phyloP scores from a whole-genome alignment of 92 coral and sea anemone species.

The Palythoa grandiflora region DNA sequence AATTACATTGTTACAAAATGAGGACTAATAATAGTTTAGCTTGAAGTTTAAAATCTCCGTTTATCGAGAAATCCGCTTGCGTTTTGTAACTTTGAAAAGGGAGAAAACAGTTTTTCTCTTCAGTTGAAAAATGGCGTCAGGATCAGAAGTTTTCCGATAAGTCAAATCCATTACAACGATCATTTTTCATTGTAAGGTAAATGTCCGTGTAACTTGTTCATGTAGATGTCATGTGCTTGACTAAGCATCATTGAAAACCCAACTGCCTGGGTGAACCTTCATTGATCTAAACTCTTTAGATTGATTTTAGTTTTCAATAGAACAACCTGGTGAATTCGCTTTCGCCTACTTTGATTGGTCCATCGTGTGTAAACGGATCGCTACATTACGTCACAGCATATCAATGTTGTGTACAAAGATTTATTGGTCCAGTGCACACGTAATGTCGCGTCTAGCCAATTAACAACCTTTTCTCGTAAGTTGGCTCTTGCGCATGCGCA shows the following conservation, averaged over 20 bases:
- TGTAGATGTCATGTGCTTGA: not conserved
- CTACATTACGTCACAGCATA: slow-evolving; percentile 93
- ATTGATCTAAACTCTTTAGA: slow-evolving; percentile 41
- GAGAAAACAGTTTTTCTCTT: not conserved
- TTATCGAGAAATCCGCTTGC: not conserved
- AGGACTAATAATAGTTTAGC: too few species aligned
- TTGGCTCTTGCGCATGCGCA: slow-evolving; percentile 61
- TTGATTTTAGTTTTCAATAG: slow-evolving; percentile 53
- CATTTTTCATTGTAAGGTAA: not conserved
- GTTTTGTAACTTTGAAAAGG: not conserved
- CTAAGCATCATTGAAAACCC: slow-evolving; percentile 53
- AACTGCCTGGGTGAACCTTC: slow-evolving; percentile 4
- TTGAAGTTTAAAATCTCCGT: not conserved
- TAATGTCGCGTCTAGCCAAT: slow-evolving; percentile 75
- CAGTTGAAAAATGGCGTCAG: not conserved
- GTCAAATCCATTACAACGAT: not conserved
- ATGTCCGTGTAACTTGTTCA: not conserved
- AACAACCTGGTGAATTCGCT: slow-evolving; percentile 73
- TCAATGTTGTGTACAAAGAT: slow-evolving; percentile 75
- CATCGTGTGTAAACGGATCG: slow-evolving; percentile 83
- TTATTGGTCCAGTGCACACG: slow-evolving; percentile 83
- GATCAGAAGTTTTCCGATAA: not conserved
- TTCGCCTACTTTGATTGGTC: slow-evolving; percentile 72
- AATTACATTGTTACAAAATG: too few species aligned
- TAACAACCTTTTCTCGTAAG: slow-evolving; percentile 3